Evolutionary conservation across 2,888 invertebrate genomes (phyloP).

Genomic region (Tipula confusa): DNA sequence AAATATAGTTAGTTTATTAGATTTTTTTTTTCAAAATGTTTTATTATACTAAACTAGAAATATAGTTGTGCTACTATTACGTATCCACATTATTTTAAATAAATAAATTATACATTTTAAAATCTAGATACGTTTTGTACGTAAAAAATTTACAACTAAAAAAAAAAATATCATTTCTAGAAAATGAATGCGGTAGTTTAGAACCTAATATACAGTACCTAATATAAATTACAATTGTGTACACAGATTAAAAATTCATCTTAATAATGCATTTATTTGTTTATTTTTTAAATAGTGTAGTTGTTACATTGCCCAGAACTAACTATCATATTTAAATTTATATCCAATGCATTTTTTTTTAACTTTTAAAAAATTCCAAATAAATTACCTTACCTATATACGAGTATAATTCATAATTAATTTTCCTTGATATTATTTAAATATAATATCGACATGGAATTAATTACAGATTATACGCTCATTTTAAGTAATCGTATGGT

Average conservation of each 20-base stretch:
- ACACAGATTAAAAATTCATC: neutral
- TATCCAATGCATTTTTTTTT: neutral
- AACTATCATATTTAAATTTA: neutral
- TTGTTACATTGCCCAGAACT: neutral
- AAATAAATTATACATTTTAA: neutral
- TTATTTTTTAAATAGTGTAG: neutral
- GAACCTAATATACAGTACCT: neutral
- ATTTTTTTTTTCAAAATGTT: neutral
- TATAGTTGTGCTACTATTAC: neutral
- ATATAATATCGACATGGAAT: neutral
- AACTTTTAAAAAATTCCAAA: neutral
- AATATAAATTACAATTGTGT: conserved; percentile 14
- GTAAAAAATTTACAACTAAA: neutral
- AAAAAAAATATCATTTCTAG: neutral
- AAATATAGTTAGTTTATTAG: neutral
- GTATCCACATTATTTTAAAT: neutral
- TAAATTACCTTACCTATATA: neutral
- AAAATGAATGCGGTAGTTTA: neutral
- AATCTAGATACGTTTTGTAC: neutral
- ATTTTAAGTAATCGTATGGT: neutral
- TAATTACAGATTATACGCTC: neutral
- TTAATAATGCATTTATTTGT: neutral
- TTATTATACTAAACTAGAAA: neutral
- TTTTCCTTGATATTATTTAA: neutral
- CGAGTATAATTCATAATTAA: neutral